Percentiles rank a stretch among this genome's conserved stretches.
These are phyloP conservation scores for Aspidiotus destructor DNA, from an alignment of 2,888 invertebrate genomes.

Conservation along the genomic window DNA sequence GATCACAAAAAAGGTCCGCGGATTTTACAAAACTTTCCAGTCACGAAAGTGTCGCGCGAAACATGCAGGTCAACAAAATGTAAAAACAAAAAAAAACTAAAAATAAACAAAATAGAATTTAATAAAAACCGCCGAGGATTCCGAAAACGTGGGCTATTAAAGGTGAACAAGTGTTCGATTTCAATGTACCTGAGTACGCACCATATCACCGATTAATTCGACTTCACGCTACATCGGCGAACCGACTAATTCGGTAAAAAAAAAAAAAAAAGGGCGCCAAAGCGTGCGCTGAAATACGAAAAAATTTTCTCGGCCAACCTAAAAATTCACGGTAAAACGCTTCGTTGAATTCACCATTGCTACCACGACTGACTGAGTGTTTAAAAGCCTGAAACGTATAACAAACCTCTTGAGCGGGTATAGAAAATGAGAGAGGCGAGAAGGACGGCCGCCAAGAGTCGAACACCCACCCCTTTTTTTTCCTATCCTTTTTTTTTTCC, in stretches of 20 bases:
- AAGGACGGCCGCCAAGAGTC: slow-evolving; percentile 10
- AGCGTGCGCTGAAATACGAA: slow-evolving; percentile 19
- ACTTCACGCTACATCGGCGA: slow-evolving; percentile 26
- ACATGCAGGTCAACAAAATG: too few species aligned
- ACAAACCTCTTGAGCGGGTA: slow-evolving; percentile 12
- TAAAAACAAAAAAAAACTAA: not conserved
- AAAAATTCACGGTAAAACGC: slow-evolving; percentile 30
- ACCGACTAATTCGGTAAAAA: slow-evolving; percentile 20
- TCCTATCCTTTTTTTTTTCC: not conserved
- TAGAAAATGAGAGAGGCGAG: slow-evolving; percentile 1
- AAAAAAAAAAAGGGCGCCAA: slow-evolving; percentile 27
- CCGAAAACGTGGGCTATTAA: slow-evolving; percentile 12
- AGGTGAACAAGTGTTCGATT: slow-evolving; percentile 28
- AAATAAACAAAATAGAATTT: not conserved
- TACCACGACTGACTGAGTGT: slow-evolving; percentile 30
- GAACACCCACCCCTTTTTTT: slow-evolving; percentile 29
- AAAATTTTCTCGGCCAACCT: slow-evolving; percentile 24
- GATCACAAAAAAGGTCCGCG: too few species aligned
- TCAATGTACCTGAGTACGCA: slow-evolving; percentile 27
- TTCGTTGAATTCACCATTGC: slow-evolving; percentile 24
- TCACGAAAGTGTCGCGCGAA: too few species aligned
- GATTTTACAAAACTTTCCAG: too few species aligned
- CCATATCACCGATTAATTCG: slow-evolving; percentile 27
- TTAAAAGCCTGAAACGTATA: slow-evolving; percentile 29
- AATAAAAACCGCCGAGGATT: not conserved